phyloP scores from a whole-genome alignment of 2,888 invertebrate genomes.

The Rhorus exstirpatorius region DNA sequence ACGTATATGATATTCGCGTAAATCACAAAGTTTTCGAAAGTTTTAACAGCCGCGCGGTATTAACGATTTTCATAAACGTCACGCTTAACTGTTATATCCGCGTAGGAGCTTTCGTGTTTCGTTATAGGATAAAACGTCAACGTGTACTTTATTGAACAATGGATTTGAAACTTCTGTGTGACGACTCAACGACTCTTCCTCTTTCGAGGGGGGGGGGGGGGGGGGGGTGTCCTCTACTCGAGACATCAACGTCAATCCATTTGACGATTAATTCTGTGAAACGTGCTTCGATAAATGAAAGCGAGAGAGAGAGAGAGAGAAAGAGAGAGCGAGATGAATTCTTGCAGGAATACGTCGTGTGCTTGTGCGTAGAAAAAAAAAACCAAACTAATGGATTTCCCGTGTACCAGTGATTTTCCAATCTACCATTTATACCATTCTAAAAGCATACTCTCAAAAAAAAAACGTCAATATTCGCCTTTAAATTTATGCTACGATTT shows the following conservation, averaged over 20 bases:
- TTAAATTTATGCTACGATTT: too few relatives aligned
- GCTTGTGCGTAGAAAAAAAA: conserved; percentile 44
- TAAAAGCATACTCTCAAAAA: conserved; percentile 1
- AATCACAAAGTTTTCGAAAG: too few relatives aligned
- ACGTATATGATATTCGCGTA: too few relatives aligned
- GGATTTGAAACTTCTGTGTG: conserved; percentile 60
- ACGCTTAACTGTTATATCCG: background rate
- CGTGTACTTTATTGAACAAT: conserved; percentile 64
- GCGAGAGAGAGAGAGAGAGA: conserved; percentile 36
- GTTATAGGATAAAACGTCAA: conserved; percentile 52
- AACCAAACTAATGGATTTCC: conserved; percentile 70
- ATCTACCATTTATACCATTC: conserved; percentile 19
- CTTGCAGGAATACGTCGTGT: conserved; percentile 61
- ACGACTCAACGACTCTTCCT: background rate
- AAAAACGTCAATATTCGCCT: too few relatives aligned
- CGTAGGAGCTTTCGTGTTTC: conserved; percentile 29
- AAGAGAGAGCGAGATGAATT: conserved; percentile 29
- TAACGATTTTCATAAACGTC: conserved; percentile 27
- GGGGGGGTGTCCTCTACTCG: too few relatives aligned
- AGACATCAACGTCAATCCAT: conserved; percentile 69
- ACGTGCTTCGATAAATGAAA: conserved; percentile 63
- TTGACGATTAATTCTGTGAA: conserved; percentile 67
- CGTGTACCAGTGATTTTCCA: conserved; percentile 60
- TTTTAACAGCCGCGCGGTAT: too few relatives aligned
- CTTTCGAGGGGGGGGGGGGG: conserved; percentile 39